Base-by-base conservation (phyloP, 2,113 vertebrate genomes). In the Bettongia penicillata region DNA sequence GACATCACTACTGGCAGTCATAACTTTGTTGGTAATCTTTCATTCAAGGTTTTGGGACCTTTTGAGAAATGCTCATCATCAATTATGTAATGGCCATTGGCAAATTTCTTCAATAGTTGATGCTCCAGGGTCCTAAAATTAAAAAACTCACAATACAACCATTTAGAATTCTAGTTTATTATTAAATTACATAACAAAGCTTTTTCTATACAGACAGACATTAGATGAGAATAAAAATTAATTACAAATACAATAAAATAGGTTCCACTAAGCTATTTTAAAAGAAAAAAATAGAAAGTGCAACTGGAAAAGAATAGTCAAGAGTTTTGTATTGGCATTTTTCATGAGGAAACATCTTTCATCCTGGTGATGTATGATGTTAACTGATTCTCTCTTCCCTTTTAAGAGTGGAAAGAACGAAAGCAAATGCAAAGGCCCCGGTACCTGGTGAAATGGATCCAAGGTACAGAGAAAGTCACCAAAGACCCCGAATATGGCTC, bases 131-230 rank as follows among this genome's bases (percentile, higher is more conserved):
- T 26, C 43, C 24, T 53, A 53, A 90, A 43, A 93, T 4, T 96
- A 93, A 98, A 97, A 97, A 97, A 95, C 96, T 96, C 51, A 0
- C 97, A 93, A 57, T 94, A 97, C n/a, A 95, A 94, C 94, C 90
- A 97, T 97, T 98, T 97, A 98, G 97, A 98, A 98, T 98, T 98
- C 98, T 98, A 97, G 98, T 99, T 99, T 99, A 99, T 99, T 99
- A 99, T 99, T 99, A 99, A 99, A 99, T 99, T 99, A 99, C 97
- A 98, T 99, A 99, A 98, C 98, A 99, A 99, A 99, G 98, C 98
- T 97, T 98, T 97, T 97, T 98, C 94, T 98, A 98, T 98, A 98
- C 98, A 98, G 98, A 98, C 98, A 98, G 98, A 99, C 98, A 98
- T 97, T 96, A 98, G 97, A 98, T 98, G 98, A 98, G 96, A 98